Base-by-base conservation (phyloP, 2,113 vertebrate species). In the Cyprinodon variegatus region DNA sequence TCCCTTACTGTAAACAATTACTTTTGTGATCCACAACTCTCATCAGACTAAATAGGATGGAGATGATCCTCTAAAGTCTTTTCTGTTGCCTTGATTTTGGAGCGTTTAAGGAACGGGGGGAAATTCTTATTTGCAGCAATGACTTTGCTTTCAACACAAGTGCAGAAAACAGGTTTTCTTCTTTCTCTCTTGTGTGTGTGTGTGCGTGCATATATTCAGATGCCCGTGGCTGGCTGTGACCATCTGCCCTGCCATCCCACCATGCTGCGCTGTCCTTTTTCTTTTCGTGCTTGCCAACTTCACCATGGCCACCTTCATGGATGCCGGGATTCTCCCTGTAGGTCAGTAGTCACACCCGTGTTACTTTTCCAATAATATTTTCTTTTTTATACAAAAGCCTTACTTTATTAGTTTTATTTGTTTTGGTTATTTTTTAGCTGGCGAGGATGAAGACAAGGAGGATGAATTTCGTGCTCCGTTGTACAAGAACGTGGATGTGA, bases 241-340 rank as follows among this genome's bases (percentile, higher is more conserved):
- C 48, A 93, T 99, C 90, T 97, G 96, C 82, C 96, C 96, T 72
- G 96, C 94, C 10, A 94, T 98, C 72, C 96, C 97, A 4, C 87
- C 97, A 89, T 99, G 97, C 95, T 96, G 96, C 91, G 96, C 95
- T 80, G 81, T 96, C 94, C 90, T 98, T 86, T 99, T 99, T 94
- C 94, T 99, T 82, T 98, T 98, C 80, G 97, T 98, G 41, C 88
- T 98, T 89, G 97, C 98, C 92, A 99, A 99, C 93, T 99, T 99
- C 95, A 97, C 96, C 94, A 98, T 99, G 98, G 97, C 97, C 79
- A 99, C 97, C 61, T 98, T 99, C 88, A 97, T 97, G 96, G 97
- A 99, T 89, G 96, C 97, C 11, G 97, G 97, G n/a, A 94, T 99
- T 83, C 97, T 98, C 84, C 97, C 97, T 69, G 92, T 96, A 94